Percentiles rank a stretch among this genome's conserved stretches.
These are phyloP conservation scores for zebrafish (Danio rerio) DNA, from an alignment of 2,113 vertebrate genomes.

Conservation along the genomic window DNA sequence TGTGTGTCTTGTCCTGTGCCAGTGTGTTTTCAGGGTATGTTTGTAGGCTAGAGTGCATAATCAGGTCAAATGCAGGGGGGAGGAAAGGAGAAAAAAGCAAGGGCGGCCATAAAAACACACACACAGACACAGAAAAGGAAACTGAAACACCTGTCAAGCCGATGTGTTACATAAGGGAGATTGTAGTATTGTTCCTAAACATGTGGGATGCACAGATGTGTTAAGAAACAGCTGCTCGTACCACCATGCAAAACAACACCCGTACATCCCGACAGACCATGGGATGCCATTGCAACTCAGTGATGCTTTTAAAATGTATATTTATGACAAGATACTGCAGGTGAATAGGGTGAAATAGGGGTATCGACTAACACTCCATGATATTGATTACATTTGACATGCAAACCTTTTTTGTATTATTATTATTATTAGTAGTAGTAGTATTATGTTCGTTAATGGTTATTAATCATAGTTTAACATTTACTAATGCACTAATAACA, in stretches of 20 bases:
- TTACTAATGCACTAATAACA: too few species aligned
- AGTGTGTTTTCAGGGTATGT: conserved; percentile 21
- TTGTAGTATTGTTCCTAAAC: background rate
- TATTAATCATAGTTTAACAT: too few species aligned
- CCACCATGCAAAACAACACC: conserved; percentile 11
- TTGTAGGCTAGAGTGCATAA: conserved; percentile 28
- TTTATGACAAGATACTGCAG: too few species aligned
- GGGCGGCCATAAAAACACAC: background rate
- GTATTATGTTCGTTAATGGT: too few species aligned
- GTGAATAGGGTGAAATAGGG: too few species aligned
- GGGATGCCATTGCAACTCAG: background rate
- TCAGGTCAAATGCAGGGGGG: background rate
- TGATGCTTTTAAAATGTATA: background rate
- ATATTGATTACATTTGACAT: too few species aligned
- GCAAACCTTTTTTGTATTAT: too few species aligned
- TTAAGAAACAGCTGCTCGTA: conserved; percentile 18
- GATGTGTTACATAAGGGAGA: background rate
- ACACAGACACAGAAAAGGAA: conserved; percentile 1
- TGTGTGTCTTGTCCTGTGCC: conserved; percentile 6
- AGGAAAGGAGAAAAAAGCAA: conserved; percentile 14
- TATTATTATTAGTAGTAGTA: too few species aligned
- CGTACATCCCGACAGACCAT: background rate
- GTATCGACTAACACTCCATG: too few species aligned
- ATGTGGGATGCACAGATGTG: conserved; percentile 23
- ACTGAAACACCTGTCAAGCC: conserved; percentile 13